Conservation (phyloP, 2,888 invertebrate genomes). For the Noctua pronuba region DNA sequence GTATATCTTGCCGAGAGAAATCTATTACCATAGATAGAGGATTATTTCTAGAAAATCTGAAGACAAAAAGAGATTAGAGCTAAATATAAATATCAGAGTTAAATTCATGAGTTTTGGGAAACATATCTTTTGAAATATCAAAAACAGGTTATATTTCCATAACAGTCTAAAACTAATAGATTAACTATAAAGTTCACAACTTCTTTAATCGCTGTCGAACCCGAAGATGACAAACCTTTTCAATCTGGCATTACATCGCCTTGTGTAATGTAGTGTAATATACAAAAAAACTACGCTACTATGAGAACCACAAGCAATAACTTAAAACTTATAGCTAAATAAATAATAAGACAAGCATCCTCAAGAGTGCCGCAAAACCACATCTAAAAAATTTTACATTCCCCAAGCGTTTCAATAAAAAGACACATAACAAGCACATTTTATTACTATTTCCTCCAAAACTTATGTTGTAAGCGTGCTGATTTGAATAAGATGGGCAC, state of each 20-base stretch:
- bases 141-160: neutral
- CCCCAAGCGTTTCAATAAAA: slow-evolving; percentile 38
- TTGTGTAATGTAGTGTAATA: neutral
- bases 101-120: neutral
- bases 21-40: neutral
- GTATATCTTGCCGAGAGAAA: slow-evolving; percentile 1
- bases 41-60: slow-evolving; percentile 9
- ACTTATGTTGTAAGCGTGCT: slow-evolving; percentile 64
- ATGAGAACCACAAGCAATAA: neutral
- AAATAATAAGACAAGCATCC: neutral
- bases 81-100: neutral
- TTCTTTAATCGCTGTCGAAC: neutral
- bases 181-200: slow-evolving; percentile 1
- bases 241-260: neutral
- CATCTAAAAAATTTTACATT: slow-evolving; percentile 31
- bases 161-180: neutral
- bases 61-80: neutral
- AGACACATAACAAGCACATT: slow-evolving; percentile 52
- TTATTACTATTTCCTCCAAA: slow-evolving; percentile 64
- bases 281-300: neutral
- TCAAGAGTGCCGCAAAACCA: slow-evolving; percentile 8
- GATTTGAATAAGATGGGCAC: slow-evolving; percentile 68
- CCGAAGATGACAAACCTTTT: neutral
- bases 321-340: neutral
- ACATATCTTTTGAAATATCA: neutral